phyloP scores from a whole-genome alignment of 2,113 vertebrate species.

The Passer domesticus region DNA sequence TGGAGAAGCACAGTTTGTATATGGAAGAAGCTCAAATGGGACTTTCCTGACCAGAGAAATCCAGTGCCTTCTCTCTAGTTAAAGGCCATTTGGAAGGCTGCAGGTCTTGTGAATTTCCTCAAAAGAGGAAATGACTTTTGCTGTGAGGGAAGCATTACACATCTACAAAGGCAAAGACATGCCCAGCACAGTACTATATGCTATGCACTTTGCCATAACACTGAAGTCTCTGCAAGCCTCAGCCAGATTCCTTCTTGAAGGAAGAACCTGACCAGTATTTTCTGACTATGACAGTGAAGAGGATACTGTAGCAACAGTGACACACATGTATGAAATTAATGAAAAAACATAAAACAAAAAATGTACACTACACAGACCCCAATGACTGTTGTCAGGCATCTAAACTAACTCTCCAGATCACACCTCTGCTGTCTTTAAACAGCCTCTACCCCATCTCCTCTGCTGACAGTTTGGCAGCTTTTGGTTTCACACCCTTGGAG shows the following conservation, averaged over 20 bases:
- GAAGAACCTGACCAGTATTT: neutral
- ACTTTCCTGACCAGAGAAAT: neutral
- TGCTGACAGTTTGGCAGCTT: neutral
- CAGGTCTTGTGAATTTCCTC: neutral
- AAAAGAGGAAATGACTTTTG: neutral
- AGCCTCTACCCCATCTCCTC: neutral
- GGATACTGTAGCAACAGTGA: conserved; percentile 38
- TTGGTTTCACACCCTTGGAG: neutral
- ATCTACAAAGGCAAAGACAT: neutral
- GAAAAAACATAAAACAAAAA: conserved; percentile 55
- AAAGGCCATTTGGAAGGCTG: neutral
- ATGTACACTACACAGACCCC: conserved; percentile 37
- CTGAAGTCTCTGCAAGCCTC: neutral
- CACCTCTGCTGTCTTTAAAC: conserved; percentile 35
- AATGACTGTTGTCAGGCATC: conserved; percentile 7
- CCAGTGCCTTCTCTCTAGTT: neutral
- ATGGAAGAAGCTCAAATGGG: neutral
- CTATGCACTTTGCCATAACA: neutral
- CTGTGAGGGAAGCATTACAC: neutral
- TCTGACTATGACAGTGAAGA: neutral
- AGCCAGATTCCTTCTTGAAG: neutral
- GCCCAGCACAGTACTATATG: neutral
- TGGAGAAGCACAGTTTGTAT: neutral
- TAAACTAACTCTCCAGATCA: conserved; percentile 58
- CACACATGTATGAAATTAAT: conserved; percentile 49